Conservation (phyloP, 2,888 invertebrate genomes). For the Auanema freiburgensis region DNA sequence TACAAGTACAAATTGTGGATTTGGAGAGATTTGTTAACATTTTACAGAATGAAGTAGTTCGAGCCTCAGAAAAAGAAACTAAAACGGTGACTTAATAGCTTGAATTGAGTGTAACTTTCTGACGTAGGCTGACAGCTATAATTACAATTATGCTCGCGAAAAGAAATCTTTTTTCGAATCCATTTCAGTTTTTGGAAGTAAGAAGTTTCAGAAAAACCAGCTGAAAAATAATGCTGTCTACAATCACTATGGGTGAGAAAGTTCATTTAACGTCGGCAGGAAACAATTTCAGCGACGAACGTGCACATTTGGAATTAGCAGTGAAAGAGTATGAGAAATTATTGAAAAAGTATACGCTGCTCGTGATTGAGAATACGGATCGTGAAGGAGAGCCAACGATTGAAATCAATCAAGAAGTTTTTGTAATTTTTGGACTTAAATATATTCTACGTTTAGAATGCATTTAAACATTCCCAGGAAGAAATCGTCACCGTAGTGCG, state of each 20-base stretch:
- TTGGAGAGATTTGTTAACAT: slow-evolving; percentile 94
- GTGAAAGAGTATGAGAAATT: slow-evolving; percentile 73
- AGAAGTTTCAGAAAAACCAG: slow-evolving; percentile 75
- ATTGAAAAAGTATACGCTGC: slow-evolving; percentile 63
- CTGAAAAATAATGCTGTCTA: slow-evolving; percentile 81
- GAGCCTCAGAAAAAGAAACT: too few species aligned
- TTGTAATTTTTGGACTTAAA: neutral
- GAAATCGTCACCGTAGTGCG: slow-evolving; percentile 85
- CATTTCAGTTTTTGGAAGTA: neutral
- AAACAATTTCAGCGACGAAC: slow-evolving; percentile 79
- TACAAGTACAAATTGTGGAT: slow-evolving; percentile 94
- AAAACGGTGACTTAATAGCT: too few species aligned
- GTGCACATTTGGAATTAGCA: slow-evolving; percentile 88
- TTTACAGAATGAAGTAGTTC: slow-evolving; percentile 72
- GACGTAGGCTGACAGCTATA: too few species aligned
- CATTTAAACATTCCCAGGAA: slow-evolving; percentile 71
- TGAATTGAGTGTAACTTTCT: too few species aligned
- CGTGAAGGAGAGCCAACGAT: slow-evolving; percentile 22
- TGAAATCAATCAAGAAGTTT: slow-evolving; percentile 9
- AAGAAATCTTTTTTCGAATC: too few species aligned
- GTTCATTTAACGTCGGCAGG: too few species aligned
- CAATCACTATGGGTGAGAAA: slow-evolving; percentile 91
- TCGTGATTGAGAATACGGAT: slow-evolving; percentile 44
- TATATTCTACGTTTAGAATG: slow-evolving; percentile 38
- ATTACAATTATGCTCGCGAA: too few species aligned